Conservation (phyloP, 2,113 vertebrate genomes). For the Leptobrachium ailaonicum region DNA sequence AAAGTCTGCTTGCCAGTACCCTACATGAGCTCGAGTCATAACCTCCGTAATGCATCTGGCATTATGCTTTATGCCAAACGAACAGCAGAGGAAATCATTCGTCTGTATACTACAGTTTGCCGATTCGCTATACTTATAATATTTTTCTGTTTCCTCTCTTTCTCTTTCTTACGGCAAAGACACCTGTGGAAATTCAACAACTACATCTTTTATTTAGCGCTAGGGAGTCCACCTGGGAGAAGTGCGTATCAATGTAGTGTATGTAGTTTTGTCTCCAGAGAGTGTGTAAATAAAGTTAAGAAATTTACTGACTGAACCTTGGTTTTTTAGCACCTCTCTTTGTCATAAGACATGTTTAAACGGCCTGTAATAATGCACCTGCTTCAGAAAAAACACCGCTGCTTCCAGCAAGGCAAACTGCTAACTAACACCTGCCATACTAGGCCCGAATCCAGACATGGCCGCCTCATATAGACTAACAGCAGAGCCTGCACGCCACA, state of each 20-base stretch:
- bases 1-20: constrained; percentile 38
- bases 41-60: constrained; percentile 41
- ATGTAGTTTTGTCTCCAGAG: no score
- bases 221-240: no score
- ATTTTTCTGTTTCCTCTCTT: no score
- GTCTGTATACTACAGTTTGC: no score
- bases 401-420: constrained; percentile 48
- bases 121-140: no score
- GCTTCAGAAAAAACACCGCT: constrained; percentile 13
- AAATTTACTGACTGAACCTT: no score
- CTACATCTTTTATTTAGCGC: no score
- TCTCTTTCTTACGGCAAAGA: no score
- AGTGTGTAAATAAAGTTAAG: no score
- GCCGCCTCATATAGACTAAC: constrained; percentile 39
- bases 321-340: no score
- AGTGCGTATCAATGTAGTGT: no score
- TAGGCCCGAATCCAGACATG: constrained; percentile 50
- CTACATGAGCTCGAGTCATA: constrained; percentile 43
- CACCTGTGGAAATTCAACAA: no score
- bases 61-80: constrained; percentile 32
- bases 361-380: constrained; percentile 6
- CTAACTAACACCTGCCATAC: constrained; percentile 54
- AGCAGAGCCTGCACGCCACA: constrained; percentile 24
- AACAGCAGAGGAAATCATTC: background rate
- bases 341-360: background rate